Conservation (phyloP, 2,113 vertebrate species). For the Cervus canadensis region DNA sequence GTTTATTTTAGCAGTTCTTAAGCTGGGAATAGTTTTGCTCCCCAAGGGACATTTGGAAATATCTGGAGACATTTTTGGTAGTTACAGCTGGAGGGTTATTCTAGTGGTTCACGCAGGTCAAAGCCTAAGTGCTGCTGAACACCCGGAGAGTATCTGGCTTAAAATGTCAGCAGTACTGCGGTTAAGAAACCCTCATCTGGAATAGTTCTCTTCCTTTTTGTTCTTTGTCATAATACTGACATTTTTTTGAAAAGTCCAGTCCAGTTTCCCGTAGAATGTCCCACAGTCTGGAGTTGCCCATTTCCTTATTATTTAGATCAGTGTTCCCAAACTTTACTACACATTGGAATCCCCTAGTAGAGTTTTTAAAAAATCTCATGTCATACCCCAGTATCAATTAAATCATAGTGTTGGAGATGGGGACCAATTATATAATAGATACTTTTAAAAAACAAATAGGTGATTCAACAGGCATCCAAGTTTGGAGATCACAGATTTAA, state of each 20-base stretch:
- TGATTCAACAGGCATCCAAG: background rate
- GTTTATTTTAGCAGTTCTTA: background rate
- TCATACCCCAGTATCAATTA: background rate
- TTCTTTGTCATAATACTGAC: background rate
- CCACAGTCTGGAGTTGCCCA: background rate
- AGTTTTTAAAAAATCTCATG: background rate
- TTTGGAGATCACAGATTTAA: background rate
- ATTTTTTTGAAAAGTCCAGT: background rate
- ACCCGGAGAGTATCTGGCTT: background rate
- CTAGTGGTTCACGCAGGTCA: background rate
- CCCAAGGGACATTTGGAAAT: background rate
- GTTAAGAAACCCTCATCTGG: background rate
- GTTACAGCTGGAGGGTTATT: background rate
- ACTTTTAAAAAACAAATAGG: background rate
- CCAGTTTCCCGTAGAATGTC: background rate
- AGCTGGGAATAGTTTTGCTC: background rate
- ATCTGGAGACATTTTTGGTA: background rate
- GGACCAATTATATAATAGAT: background rate
- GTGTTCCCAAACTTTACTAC: background rate
- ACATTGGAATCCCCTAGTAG: background rate
- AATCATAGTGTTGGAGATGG: background rate
- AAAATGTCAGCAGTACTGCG: background rate
- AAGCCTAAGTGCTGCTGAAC: background rate
- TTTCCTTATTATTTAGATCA: background rate
- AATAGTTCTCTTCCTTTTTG: background rate